These are phyloP conservation scores for Ceyx melanurus DNA, from an alignment of 2,113 vertebrate species.

Conservation along the genomic window DNA sequence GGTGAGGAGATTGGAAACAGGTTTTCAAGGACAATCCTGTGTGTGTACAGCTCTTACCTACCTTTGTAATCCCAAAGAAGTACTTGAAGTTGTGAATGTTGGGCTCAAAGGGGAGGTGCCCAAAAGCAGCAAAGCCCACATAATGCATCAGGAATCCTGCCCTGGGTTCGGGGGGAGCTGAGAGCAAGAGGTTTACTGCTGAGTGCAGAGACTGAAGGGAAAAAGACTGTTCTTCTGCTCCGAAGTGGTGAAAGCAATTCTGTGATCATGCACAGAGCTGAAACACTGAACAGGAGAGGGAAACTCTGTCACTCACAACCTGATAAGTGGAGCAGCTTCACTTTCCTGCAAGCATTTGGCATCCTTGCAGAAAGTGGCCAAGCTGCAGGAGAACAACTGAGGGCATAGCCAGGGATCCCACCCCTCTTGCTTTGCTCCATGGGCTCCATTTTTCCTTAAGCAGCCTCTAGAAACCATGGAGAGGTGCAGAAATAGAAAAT, in stretches of 20 bases:
- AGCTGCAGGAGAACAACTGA: neutral
- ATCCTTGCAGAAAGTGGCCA: neutral
- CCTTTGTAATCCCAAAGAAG: neutral
- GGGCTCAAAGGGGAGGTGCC: neutral
- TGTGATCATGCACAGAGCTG: accelerated
- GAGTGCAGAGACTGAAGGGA: neutral
- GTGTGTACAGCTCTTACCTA: neutral
- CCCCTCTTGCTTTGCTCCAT: neutral
- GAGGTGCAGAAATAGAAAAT: neutral
- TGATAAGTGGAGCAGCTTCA: neutral
- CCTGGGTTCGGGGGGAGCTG: neutral
- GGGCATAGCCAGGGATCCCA: accelerated
- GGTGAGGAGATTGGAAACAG: neutral
- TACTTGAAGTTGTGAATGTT: neutral
- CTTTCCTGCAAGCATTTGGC: accelerated
- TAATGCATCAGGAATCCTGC: neutral
- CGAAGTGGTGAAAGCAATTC: neutral
- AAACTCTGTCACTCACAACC: neutral
- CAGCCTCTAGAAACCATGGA: neutral
- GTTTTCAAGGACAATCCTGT: neutral
- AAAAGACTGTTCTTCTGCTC: neutral
- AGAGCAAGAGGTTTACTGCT: neutral
- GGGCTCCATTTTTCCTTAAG: neutral
- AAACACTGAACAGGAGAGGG: neutral
- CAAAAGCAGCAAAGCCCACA: neutral